Percentiles rank a stretch among this genome's conserved stretches.
These are phyloP conservation scores for Pimpla rufipes DNA, from an alignment of 2,888 invertebrate genomes.

Conservation along the genomic window DNA sequence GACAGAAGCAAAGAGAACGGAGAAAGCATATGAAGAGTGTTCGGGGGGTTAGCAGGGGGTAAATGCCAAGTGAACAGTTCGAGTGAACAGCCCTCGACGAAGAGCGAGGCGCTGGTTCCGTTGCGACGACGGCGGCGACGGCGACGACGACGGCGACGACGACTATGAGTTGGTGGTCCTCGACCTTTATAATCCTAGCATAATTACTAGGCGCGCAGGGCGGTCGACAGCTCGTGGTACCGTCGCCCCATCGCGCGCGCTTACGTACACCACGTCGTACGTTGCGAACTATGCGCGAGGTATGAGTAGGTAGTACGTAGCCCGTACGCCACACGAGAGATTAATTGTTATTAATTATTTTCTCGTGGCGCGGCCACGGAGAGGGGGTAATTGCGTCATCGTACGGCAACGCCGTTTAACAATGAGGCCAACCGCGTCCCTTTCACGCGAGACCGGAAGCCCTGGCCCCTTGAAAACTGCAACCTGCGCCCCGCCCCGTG, in stretches of 20 bases:
- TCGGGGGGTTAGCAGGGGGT: slow-evolving; percentile 71
- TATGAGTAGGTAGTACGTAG: slow-evolving; percentile 40
- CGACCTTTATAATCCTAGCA: slow-evolving; percentile 85
- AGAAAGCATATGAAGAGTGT: slow-evolving; percentile 51
- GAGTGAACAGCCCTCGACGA: slow-evolving; percentile 77
- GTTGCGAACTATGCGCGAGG: slow-evolving; percentile 43
- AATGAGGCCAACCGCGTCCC: slow-evolving; percentile 81
- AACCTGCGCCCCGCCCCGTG: slow-evolving; percentile 70
- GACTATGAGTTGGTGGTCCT: slow-evolving; percentile 79
- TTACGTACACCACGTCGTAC: slow-evolving; percentile 47
- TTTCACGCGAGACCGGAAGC: slow-evolving; percentile 80
- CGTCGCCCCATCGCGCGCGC: slow-evolving; percentile 43
- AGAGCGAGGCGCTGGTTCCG: slow-evolving; percentile 64
- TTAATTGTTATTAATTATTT: slow-evolving; percentile 86
- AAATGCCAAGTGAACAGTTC: slow-evolving; percentile 83
- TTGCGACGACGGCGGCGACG: slow-evolving; percentile 50
- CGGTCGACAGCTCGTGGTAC: slow-evolving; percentile 65
- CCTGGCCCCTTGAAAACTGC: slow-evolving; percentile 79
- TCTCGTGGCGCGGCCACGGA: slow-evolving; percentile 73
- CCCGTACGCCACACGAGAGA: slow-evolving; percentile 82
- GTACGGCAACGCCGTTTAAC: slow-evolving; percentile 79
- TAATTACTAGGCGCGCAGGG: slow-evolving; percentile 82
- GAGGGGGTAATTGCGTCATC: slow-evolving; percentile 82
- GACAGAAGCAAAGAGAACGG: slow-evolving; percentile 52
- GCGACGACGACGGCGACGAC: slow-evolving; percentile 71